A percentile compares a stretch with the other conserved stretches of the same genome.
phyloP scores from a whole-genome alignment of 1,140 invertebrate genomes.

The Cydia amplana region DNA sequence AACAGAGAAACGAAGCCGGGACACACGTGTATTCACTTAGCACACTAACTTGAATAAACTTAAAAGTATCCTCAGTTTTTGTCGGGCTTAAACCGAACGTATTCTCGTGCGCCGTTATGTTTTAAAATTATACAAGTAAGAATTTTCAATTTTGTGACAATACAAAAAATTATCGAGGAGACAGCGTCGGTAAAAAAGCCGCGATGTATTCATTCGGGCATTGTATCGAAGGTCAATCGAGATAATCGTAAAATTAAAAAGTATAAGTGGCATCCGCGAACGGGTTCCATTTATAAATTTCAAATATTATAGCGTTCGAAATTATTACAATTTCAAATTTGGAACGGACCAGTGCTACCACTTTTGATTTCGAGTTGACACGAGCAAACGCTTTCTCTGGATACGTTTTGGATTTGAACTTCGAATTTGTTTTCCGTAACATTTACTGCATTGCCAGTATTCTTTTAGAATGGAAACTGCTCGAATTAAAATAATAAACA shows the following conservation, averaged over 20 bases:
- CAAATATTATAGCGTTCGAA: slow-evolving; percentile 65
- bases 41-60: slow-evolving; percentile 66
- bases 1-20: slow-evolving; percentile 67
- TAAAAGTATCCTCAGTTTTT: slow-evolving; percentile 48
- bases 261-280: slow-evolving; percentile 70
- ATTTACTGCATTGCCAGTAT: slow-evolving; percentile 4
- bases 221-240: slow-evolving; percentile 71
- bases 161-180: slow-evolving; percentile 43
- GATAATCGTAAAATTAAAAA: slow-evolving; percentile 74
- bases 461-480: neutral
- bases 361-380: slow-evolving; percentile 38
- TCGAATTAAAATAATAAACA: neutral
- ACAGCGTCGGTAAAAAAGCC: slow-evolving; percentile 55
- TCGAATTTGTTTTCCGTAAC: slow-evolving; percentile 8
- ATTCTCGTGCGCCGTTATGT: slow-evolving; percentile 41
- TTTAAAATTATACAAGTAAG: slow-evolving; percentile 44
- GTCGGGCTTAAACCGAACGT: slow-evolving; percentile 24
- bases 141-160: slow-evolving; percentile 41
- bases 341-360: slow-evolving; percentile 40
- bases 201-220: slow-evolving; percentile 65
- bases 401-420: neutral
- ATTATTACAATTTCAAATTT: slow-evolving; percentile 76
- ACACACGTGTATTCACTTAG: slow-evolving; percentile 72
- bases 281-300: slow-evolving; percentile 73
- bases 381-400: slow-evolving; percentile 21